Evolutionary conservation across 2,888 invertebrate species (phyloP).

Genomic region (Seira ritae): DNA sequence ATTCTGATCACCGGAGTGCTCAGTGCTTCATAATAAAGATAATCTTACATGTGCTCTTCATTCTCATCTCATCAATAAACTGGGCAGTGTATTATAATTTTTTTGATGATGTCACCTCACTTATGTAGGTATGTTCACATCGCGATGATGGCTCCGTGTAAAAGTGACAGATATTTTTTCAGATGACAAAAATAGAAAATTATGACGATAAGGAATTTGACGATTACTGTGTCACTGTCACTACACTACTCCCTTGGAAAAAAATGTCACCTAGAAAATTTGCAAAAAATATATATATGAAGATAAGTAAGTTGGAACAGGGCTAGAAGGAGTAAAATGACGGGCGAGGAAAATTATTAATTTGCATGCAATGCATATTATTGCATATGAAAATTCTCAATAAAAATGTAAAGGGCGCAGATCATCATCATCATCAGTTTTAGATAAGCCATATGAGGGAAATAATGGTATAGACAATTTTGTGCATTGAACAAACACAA

Average conservation of each 20-base stretch:
- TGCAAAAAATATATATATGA: too few species aligned
- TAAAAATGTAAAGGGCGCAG: too few species aligned
- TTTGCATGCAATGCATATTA: too few species aligned
- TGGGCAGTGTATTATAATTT: not conserved
- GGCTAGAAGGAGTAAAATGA: not conserved
- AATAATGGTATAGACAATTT: not conserved
- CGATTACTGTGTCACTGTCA: slow-evolving; percentile 29
- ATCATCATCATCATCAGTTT: too few species aligned
- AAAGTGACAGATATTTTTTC: slow-evolving; percentile 1
- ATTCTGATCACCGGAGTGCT: too few species aligned
- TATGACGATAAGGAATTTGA: slow-evolving; percentile 23
- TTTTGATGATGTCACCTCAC: not conserved
- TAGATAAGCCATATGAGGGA: too few species aligned
- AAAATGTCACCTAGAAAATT: too few species aligned
- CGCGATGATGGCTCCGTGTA: not conserved
- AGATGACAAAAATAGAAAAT: not conserved
- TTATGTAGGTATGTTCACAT: not conserved
- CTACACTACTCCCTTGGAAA: not conserved
- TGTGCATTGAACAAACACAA: slow-evolving; percentile 2
- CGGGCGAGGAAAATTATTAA: too few species aligned
- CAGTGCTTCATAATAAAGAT: not conserved
- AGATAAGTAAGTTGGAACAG: too few species aligned
- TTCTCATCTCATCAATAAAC: not conserved
- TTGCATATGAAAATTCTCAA: too few species aligned
- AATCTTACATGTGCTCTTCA: slow-evolving; percentile 8